A percentile compares a stretch with the other conserved stretches of the same genome.
phyloP scores from a whole-genome alignment of 2,113 vertebrate genomes.

The Lepidothrix coronata region DNA sequence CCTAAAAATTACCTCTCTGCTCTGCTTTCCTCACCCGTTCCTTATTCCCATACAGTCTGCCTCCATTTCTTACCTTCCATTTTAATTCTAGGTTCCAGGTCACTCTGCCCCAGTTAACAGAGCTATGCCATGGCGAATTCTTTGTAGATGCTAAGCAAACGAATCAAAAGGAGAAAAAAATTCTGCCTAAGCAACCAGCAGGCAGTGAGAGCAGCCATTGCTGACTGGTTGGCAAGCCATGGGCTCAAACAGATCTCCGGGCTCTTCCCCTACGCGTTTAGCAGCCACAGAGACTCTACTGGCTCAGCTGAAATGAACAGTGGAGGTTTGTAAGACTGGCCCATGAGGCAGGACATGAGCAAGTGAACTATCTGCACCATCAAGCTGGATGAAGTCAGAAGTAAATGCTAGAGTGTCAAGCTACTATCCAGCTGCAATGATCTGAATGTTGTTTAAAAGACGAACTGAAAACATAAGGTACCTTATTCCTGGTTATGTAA shows the following conservation, averaged over 20 bases:
- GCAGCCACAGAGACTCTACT: not conserved
- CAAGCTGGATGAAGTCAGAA: not conserved
- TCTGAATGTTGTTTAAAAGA: not conserved
- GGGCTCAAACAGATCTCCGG: rapidly evolving
- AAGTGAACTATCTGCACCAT: not conserved
- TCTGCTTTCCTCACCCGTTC: not conserved
- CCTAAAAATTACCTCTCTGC: not conserved
- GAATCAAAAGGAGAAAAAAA: not conserved
- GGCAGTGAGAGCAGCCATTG: not conserved
- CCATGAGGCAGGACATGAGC: rapidly evolving
- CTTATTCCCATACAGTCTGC: not conserved
- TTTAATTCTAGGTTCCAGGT: not conserved
- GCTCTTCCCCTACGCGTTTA: not conserved
- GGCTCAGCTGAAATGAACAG: not conserved
- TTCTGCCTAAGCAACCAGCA: not conserved
- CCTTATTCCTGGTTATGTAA: not conserved
- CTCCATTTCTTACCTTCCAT: not conserved
- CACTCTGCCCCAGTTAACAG: not conserved
- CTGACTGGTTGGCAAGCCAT: not conserved
- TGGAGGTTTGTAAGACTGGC: not conserved
- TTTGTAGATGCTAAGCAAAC: not conserved
- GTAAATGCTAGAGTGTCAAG: not conserved
- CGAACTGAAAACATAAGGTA: not conserved
- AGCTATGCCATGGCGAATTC: not conserved
- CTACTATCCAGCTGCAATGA: not conserved